Evolutionary conservation across 92 coral and sea anemone genomes (phyloP).

Genomic region (Epizoanthus scotinus): DNA sequence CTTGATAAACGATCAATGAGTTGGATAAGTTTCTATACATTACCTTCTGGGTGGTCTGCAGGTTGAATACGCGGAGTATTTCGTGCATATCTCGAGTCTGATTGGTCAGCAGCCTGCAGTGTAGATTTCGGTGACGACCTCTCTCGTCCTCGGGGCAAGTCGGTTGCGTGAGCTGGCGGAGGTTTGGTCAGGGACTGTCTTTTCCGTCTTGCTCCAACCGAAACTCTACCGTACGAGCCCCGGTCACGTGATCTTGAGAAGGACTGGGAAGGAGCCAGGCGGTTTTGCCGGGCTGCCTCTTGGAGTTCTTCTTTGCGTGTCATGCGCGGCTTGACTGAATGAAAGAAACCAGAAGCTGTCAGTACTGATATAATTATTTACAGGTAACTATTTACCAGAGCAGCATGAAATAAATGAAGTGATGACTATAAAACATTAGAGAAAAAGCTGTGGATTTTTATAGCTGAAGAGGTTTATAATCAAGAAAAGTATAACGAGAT

Average conservation of each 20-base stretch:
- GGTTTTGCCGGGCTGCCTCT: conserved; percentile 72
- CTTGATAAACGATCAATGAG: too few species aligned
- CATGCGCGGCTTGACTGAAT: conserved; percentile 74
- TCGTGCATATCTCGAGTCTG: conserved; percentile 3
- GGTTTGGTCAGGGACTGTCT: conserved; percentile 53
- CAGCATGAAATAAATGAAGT: too few species aligned
- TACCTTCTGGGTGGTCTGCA: conserved; percentile 19
- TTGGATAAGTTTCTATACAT: too few species aligned
- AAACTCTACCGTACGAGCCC: conserved; percentile 55
- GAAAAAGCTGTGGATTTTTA: too few species aligned
- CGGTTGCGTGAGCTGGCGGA: conserved; percentile 43
- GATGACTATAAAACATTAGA: too few species aligned
- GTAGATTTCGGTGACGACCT: conserved; percentile 22
- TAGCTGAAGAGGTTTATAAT: too few species aligned
- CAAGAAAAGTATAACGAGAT: too few species aligned
- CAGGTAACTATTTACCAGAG: background rate
- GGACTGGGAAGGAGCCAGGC: conserved; percentile 46
- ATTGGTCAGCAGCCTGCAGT: conserved; percentile 23
- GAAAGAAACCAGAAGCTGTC: background rate
- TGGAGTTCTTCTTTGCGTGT: conserved; percentile 79
- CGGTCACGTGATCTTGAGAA: conserved; percentile 40
- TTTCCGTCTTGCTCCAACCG: conserved; percentile 48
- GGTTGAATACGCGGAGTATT: background rate
- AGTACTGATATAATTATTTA: background rate
- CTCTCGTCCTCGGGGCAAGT: conserved; percentile 18